phyloP scores from a whole-genome alignment of 1,140 invertebrate genomes.

The Tetramorium simillimum region DNA sequence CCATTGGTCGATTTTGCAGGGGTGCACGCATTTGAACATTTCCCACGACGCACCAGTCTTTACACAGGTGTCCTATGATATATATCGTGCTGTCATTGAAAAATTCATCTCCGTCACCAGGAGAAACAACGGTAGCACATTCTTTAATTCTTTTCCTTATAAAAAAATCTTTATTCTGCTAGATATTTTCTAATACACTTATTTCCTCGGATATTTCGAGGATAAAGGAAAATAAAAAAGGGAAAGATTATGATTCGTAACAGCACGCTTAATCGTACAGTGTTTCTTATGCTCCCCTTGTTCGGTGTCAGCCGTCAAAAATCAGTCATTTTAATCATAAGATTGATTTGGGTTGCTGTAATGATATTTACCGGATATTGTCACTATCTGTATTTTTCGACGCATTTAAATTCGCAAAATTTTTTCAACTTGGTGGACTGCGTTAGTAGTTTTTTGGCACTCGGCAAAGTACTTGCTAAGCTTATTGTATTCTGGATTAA shows the following conservation, averaged over 20 bases:
- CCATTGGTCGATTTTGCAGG: background rate
- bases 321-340: background rate
- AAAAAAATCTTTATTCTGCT: background rate
- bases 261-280: background rate
- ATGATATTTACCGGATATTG: background rate
- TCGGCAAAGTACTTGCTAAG: background rate
- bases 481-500: constrained; percentile 35
- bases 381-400: constrained; percentile 11
- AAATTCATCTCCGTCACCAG: background rate
- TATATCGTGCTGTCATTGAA: background rate
- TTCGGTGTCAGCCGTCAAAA: background rate
- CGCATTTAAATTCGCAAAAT: constrained; percentile 2
- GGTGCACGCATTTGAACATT: background rate
- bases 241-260: background rate
- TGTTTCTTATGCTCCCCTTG: background rate
- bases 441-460: constrained; percentile 9
- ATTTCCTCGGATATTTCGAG: background rate
- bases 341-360: constrained; percentile 23
- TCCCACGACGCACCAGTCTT: background rate
- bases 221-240: background rate
- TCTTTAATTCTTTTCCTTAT: background rate
- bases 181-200: background rate
- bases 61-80: background rate
- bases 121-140: background rate
- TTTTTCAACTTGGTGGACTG: constrained; percentile 44